phyloP scores from a whole-genome alignment of 2,888 invertebrate species.

The Calameuta idolon region DNA sequence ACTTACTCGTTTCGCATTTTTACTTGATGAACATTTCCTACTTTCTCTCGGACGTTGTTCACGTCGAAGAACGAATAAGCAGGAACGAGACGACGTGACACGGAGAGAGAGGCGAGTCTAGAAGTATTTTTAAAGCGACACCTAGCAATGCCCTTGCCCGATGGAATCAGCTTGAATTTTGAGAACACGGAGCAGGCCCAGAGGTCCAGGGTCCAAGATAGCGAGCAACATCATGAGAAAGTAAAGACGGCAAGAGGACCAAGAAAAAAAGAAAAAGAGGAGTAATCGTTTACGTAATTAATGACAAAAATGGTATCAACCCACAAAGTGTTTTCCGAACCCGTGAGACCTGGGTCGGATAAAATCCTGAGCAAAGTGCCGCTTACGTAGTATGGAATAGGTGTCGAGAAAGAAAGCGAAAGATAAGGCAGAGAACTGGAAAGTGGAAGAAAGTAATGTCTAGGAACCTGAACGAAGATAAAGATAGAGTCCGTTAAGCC shows the following conservation, averaged over 20 bases:
- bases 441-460: neutral
- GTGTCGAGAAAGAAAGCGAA: neutral
- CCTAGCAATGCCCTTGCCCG: neutral
- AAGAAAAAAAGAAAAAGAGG: neutral
- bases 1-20: neutral
- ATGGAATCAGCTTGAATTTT: neutral
- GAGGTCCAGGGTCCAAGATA: neutral
- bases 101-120: neutral
- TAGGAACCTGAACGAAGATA: neutral
- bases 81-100: neutral
- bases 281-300: neutral
- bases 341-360: neutral
- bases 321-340: neutral
- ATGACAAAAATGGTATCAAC: neutral
- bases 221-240: neutral
- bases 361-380: neutral
- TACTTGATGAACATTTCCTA: neutral
- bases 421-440: neutral
- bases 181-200: neutral
- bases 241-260: neutral
- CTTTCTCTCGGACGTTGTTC: neutral
- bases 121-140: neutral
- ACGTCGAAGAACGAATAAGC: neutral
- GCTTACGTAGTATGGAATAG: neutral
- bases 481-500: neutral